A percentile compares a stretch with the other conserved stretches of the same genome.
These are phyloP conservation scores for Phainopepla nitens DNA, from an alignment of 2,113 vertebrate genomes.

Conservation along the genomic window DNA sequence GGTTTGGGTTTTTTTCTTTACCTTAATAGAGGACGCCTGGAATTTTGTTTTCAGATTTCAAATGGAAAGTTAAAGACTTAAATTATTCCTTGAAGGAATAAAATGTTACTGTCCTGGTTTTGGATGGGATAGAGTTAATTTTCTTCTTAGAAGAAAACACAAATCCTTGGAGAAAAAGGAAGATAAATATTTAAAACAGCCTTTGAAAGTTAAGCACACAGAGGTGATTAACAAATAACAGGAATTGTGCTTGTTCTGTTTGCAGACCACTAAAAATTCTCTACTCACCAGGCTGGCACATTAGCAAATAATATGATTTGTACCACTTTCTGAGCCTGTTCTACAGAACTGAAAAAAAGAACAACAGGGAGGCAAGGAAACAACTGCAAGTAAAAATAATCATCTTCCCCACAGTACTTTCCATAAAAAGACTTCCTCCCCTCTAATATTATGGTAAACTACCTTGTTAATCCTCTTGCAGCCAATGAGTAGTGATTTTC, in stretches of 20 bases:
- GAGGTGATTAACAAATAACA: conserved; percentile 33
- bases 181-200: conserved; percentile 19
- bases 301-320: conserved; percentile 53
- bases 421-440: neutral
- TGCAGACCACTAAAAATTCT: neutral
- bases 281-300: neutral
- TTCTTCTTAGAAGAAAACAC: neutral
- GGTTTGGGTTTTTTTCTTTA: neutral
- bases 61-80: neutral
- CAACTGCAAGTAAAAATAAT: conserved; percentile 9
- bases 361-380: conserved; percentile 19
- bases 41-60: neutral
- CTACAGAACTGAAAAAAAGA: conserved; percentile 2
- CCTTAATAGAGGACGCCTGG: neutral
- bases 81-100: neutral
- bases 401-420: neutral
- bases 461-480: neutral
- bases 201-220: neutral
- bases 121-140: neutral
- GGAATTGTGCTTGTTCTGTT: neutral
- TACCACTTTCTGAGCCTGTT: conserved; percentile 11
- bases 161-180: neutral
- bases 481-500: neutral
- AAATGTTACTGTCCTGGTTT: neutral
- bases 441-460: neutral